Evolutionary conservation across 2,888 invertebrate species (phyloP).

Genomic region (Nymphalis polychloros): DNA sequence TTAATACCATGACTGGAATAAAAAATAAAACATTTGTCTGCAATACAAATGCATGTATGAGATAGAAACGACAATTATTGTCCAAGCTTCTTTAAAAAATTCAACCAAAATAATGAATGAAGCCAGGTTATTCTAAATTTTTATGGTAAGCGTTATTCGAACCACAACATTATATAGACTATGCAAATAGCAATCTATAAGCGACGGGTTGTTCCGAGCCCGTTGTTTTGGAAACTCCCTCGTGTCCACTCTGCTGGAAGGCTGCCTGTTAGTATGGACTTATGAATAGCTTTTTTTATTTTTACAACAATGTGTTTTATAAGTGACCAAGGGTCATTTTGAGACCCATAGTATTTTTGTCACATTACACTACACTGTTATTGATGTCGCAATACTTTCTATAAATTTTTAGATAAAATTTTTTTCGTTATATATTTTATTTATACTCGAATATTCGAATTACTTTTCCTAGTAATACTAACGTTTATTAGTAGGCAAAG

Average conservation of each 20-base stretch:
- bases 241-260: slow-evolving; percentile 37
- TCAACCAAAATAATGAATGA: neutral
- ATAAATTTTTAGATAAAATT: too few species aligned
- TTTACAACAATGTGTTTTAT: slow-evolving; percentile 12
- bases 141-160: slow-evolving; percentile 3
- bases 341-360: slow-evolving; percentile 17
- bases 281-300: slow-evolving; percentile 31
- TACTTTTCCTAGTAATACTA: too few species aligned
- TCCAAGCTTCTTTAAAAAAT: too few species aligned
- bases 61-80: too few species aligned
- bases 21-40: too few species aligned
- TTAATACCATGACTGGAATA: too few species aligned
- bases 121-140: neutral
- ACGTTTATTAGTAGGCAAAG: too few species aligned
- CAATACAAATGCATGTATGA: too few species aligned
- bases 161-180: slow-evolving; percentile 38
- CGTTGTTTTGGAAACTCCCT: slow-evolving; percentile 65
- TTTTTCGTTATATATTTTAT: too few species aligned
- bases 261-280: slow-evolving; percentile 19
- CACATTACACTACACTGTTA: neutral
- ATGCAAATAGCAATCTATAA: slow-evolving; percentile 57
- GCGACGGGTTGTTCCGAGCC: slow-evolving; percentile 57
- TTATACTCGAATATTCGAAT: too few species aligned
- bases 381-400: neutral
- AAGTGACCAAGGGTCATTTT: slow-evolving; percentile 18